Conservation (phyloP, 30 jellyfish, hydroid and myxozoan genomes). For the Hydractinia symbiolongicarpus region DNA sequence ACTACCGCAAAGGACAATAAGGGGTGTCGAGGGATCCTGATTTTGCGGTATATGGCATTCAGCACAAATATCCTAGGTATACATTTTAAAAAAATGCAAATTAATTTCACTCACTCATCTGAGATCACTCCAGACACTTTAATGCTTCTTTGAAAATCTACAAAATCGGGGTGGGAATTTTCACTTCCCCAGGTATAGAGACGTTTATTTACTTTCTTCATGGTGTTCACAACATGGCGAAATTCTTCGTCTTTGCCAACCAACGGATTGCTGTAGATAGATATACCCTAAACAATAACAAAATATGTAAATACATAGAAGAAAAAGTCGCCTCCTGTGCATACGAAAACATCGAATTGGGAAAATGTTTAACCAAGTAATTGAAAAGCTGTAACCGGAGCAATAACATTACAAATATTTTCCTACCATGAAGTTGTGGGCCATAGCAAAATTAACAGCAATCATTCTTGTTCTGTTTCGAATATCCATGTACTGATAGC, state of each 20-base stretch:
- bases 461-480: slow-evolving; percentile 40
- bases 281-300: background rate
- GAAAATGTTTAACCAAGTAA: background rate
- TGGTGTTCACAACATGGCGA: background rate
- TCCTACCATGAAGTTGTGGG: slow-evolving; percentile 42
- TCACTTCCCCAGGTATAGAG: slow-evolving; percentile 7
- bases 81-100: too few species aligned
- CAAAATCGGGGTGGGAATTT: background rate
- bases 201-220: background rate
- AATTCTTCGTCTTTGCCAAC: background rate
- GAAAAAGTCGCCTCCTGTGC: background rate
- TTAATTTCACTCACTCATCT: background rate
- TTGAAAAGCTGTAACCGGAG: background rate
- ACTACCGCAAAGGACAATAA: too few species aligned
- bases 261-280: background rate
- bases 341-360: background rate
- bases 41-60: too few species aligned
- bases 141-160: background rate
- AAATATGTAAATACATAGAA: background rate
- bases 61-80: too few species aligned
- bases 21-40: too few species aligned
- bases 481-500: slow-evolving; percentile 33
- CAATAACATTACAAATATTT: background rate
- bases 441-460: slow-evolving; percentile 47
- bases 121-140: slow-evolving; percentile 3